Conservation (phyloP, 2,888 invertebrate genomes). For the Diloba caeruleocephala region DNA sequence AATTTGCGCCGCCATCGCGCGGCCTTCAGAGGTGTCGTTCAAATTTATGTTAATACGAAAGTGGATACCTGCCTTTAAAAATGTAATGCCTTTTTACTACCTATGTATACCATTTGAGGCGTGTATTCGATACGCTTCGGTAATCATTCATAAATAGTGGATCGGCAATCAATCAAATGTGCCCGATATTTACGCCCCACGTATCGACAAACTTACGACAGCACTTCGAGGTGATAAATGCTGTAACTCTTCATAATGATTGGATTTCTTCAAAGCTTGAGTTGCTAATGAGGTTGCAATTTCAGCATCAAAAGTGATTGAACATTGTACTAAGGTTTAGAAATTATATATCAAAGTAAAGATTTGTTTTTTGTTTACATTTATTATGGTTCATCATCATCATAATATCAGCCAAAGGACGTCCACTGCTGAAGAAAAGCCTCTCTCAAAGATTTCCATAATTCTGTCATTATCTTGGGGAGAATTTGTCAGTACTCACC, state of each 20-base stretch:
- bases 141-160: conserved; percentile 3
- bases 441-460: too few species aligned
- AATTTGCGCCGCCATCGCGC: conserved; percentile 27
- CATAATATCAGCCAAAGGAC: too few species aligned
- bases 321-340: too few species aligned
- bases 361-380: too few species aligned
- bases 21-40: conserved; percentile 35
- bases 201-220: conserved; percentile 17
- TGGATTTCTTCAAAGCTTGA: conserved; percentile 2
- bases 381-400: too few species aligned
- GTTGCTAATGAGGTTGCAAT: not conserved
- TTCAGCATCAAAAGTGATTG: too few species aligned
- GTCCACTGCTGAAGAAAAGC: too few species aligned
- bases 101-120: conserved; percentile 10
- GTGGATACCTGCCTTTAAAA: conserved; percentile 24
- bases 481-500: too few species aligned
- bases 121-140: conserved; percentile 2
- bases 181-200: conserved; percentile 10
- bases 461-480: too few species aligned
- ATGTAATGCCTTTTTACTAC: conserved; percentile 12
- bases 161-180: conserved; percentile 25
- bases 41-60: conserved; percentile 42
- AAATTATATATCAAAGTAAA: too few species aligned
- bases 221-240: conserved; percentile 16
- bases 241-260: conserved; percentile 20